Evolutionary conservation across 2,113 vertebrate genomes (phyloP), one percentile per base, ranked within the genome.

Genomic region (Saccopteryx leptura): DNA sequence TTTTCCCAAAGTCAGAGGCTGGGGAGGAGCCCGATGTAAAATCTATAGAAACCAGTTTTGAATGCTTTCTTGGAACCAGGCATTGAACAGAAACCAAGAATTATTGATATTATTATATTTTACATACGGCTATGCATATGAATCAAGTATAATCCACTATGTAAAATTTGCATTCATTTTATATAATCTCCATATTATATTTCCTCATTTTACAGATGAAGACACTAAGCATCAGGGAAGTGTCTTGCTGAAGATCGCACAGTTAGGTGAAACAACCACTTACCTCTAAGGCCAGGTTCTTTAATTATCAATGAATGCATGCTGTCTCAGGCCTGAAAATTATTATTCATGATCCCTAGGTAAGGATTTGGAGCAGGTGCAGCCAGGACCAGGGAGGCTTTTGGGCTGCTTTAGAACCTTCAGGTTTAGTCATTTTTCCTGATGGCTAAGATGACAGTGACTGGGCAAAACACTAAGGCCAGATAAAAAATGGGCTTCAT

Each of bases 1-100:
- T 95, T 78, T 82, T 94, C 61, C 23, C 24, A 83, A 28, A 83
- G 24, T 89, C 31, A 46, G n/a, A 94, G 50, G 74, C 33, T 95
- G 75, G 56, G 63, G 87, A 82, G 39, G 46, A 84, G 88, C 74
- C 90, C 2, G n/a, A 46, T 71, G 50, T 69, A 78, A 60, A 72
- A 88, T 33, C 9, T 66, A 78, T 4, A 95, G 31, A 74, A 28
- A 52, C 2, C 24, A 80, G 48, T 90, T 65, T 61, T 82, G 54
- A 90, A 19, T 19, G 76, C 9, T 50, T 69, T 85, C 13, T 66
- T 28, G 11, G 28, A 92, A 9, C 9, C 4, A 52, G 56, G 6
- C 7, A 88, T 54, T 71, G 4, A 3, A 10, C 26, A 90, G 89
- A 92, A 81, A 80, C 72, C 48, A 72, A 61, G 19, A 8, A 28